Base-by-base conservation (phyloP, 2,888 invertebrate genomes). In the Aleiodes leptofemur region DNA sequence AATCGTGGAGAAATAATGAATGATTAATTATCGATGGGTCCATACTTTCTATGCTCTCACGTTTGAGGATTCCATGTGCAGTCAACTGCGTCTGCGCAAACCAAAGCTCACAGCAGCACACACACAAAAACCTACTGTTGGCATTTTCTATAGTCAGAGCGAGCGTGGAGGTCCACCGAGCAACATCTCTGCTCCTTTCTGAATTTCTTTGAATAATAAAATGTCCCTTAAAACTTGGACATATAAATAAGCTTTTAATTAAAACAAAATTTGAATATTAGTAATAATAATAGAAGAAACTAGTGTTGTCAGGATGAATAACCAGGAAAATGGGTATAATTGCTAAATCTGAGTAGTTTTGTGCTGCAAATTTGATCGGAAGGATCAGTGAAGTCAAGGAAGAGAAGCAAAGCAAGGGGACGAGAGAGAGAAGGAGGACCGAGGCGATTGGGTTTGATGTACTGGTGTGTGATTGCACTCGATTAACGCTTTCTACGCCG, bases 401-500 rank as follows among this genome's bases (percentile, higher is more conserved):
- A 59, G 29, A 43, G 48, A 13, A 66, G 29, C 14, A 34, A 14
- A 31, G 16, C 4, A 50, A 51, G 43, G 23, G 23, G 23, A 23
- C 23, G 2, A 23, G 23, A 8, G 48, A 66, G 23, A 8, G 13
- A 16, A 23, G n/a, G 9, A 48, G 7, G 48, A 23, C 23, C 23
- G 23, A 23, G 48, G 43, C 13, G 48, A 70, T 48, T 13, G 43
- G 51, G 64, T 64, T 64, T 43, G 43, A 70, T 56, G 70, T 70
- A 29, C 56, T 38, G 43, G 43, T 70, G 57, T 57, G 48, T 57
- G 34, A 70, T 57, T 59, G 48, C 48, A 70, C 59, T 57, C 66
- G 57, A 73, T 73, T 73, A 73, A 73, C 68, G 68, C 71, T 73
- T 73, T 73, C 73, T 73, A 73, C 73, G 73, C 73, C 73, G 73